Conservation (phyloP, 2,888 invertebrate species). For the Xestia ashworthii region DNA sequence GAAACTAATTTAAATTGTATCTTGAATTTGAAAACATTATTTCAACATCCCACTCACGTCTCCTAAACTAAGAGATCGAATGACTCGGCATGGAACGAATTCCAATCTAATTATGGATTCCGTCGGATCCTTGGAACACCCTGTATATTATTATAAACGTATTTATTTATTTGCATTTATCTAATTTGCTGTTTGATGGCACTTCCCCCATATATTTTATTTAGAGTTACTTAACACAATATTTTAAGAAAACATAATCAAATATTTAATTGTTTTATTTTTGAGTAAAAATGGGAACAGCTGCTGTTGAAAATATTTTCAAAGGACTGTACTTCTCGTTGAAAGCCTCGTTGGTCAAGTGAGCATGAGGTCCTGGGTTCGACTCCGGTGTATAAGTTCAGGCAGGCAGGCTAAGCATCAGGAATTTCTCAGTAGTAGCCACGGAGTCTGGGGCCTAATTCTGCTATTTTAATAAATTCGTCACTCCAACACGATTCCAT, state of each 20-base stretch:
- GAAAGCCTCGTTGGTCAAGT: too few relatives aligned
- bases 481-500: too few relatives aligned
- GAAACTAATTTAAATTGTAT: constrained; percentile 59
- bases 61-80: constrained; percentile 73
- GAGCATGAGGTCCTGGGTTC: too few relatives aligned
- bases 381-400: too few relatives aligned
- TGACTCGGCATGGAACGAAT: constrained; percentile 67
- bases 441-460: too few relatives aligned
- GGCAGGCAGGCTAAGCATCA: too few relatives aligned
- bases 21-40: constrained; percentile 56
- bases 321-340: neutral
- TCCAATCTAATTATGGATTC: constrained; percentile 78
- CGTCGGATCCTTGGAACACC: constrained; percentile 62
- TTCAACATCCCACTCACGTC: constrained; percentile 73
- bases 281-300: neutral
- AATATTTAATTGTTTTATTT: neutral
- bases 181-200: constrained; percentile 23
- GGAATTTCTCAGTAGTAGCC: too few relatives aligned
- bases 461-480: too few relatives aligned
- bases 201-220: constrained; percentile 2
- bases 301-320: too few relatives aligned
- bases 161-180: constrained; percentile 29
- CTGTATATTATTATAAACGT: constrained; percentile 21
- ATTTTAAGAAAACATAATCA: neutral
- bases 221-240: constrained; percentile 7